phyloP scores from a whole-genome alignment of 2,888 invertebrate species.

The Heteropelma amictum region DNA sequence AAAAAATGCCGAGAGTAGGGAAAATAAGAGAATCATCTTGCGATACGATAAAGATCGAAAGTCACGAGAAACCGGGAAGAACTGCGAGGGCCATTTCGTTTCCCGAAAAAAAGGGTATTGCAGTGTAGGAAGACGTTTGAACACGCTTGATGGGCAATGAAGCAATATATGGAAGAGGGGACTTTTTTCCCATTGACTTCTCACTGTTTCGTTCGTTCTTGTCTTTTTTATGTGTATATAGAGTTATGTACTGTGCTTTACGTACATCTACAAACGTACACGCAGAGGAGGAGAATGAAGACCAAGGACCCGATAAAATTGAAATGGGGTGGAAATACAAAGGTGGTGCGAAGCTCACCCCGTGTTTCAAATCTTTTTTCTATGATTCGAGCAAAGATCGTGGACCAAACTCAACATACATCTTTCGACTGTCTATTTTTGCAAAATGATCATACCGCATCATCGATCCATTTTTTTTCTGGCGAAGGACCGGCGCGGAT shows the following conservation, averaged over 20 bases:
- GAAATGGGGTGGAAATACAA: constrained; percentile 54
- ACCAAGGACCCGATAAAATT: constrained; percentile 47
- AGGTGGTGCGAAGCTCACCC: constrained; percentile 28
- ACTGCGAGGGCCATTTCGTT: constrained; percentile 19
- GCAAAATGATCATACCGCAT: constrained; percentile 39
- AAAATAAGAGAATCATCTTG: constrained; percentile 20
- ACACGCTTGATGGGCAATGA: constrained; percentile 49
- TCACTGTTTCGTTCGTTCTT: constrained; percentile 48
- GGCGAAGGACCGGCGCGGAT: constrained; percentile 9
- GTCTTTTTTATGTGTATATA: constrained; percentile 3
- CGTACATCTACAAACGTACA: background rate
- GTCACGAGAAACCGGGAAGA: constrained; percentile 13
- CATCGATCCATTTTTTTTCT: constrained; percentile 17
- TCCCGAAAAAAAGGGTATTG: constrained; percentile 1
- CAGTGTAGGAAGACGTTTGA: constrained; percentile 24
- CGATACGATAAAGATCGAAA: constrained; percentile 41
- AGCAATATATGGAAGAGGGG: constrained; percentile 30
- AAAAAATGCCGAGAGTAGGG: background rate
- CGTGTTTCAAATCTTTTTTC: constrained; percentile 7
- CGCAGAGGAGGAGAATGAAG: constrained; percentile 34
- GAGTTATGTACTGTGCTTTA: background rate
- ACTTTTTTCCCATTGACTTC: constrained; percentile 46
- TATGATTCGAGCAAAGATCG: constrained; percentile 15
- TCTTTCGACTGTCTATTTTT: constrained; percentile 8
- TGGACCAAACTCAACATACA: constrained; percentile 24